Evolutionary conservation across 2,797 vertebrate species (phyloP).

Genomic region (Simalia tracyae): DNA sequence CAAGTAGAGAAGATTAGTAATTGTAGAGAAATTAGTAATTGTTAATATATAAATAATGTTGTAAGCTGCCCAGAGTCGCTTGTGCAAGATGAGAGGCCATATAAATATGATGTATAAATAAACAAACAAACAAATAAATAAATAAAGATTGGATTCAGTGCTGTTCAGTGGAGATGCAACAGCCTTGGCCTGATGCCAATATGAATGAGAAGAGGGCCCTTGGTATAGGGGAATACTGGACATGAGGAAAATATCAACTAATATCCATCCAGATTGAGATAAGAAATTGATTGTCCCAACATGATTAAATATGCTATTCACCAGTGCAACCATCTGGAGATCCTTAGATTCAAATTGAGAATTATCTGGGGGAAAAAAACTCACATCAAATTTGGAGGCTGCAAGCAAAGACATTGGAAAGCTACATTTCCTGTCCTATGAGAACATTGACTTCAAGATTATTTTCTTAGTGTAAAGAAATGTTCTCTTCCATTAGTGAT

Average conservation of each 20-base stretch:
- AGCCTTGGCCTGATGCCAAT: background rate
- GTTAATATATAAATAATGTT: too few species aligned
- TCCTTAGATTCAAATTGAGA: background rate
- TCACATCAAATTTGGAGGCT: background rate
- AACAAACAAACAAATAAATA: too few species aligned
- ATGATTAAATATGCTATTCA: background rate
- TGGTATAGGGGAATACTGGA: background rate
- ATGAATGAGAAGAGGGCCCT: background rate
- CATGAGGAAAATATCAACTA: background rate
- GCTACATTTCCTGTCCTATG: too few species aligned
- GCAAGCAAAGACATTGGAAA: background rate
- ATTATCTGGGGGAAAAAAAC: background rate
- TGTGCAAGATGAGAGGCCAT: too few species aligned
- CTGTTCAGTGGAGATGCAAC: background rate
- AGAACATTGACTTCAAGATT: too few species aligned
- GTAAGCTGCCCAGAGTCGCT: too few species aligned
- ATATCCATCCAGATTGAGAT: background rate
- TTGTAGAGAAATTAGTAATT: too few species aligned
- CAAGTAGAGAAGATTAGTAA: too few species aligned
- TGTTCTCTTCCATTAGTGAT: too few species aligned
- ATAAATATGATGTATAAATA: too few species aligned
- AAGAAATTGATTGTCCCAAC: background rate
- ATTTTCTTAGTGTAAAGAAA: too few species aligned
- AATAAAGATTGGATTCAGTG: background rate
- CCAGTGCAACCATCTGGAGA: background rate